These are phyloP conservation scores for Micromys minutus DNA, from an alignment of 2,113 vertebrate genomes.

Conservation along the genomic window DNA sequence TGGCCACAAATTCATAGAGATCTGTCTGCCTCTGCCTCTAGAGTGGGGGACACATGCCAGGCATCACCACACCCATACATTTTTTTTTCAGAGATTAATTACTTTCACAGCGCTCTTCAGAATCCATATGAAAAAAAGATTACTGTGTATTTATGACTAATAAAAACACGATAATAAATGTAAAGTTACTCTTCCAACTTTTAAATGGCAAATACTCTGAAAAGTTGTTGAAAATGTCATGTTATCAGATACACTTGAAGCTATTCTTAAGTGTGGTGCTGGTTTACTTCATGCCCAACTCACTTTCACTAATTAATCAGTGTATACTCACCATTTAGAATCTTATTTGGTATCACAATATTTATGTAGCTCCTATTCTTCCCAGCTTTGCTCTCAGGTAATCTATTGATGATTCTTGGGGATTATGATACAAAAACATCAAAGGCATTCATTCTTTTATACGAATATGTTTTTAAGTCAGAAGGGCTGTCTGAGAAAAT, in stretches of 20 bases:
- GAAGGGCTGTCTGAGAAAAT: neutral
- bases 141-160: neutral
- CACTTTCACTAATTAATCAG: neutral
- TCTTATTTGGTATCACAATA: neutral
- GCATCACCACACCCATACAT: neutral
- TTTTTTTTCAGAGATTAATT: neutral
- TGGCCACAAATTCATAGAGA: neutral
- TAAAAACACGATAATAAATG: neutral
- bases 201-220: neutral
- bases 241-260: neutral
- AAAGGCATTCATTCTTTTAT: neutral
- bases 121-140: neutral
- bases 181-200: neutral
- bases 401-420: neutral
- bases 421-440: neutral
- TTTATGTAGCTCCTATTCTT: neutral
- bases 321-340: neutral
- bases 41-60: neutral
- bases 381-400: neutral
- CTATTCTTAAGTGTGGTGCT: neutral
- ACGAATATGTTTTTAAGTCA: neutral
- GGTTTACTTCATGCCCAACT: neutral
- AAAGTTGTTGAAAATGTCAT: neutral
- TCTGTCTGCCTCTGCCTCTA: neutral
- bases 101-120: neutral